Conservation (phyloP, 2,113 vertebrate species). For the Trogon melanurus region DNA sequence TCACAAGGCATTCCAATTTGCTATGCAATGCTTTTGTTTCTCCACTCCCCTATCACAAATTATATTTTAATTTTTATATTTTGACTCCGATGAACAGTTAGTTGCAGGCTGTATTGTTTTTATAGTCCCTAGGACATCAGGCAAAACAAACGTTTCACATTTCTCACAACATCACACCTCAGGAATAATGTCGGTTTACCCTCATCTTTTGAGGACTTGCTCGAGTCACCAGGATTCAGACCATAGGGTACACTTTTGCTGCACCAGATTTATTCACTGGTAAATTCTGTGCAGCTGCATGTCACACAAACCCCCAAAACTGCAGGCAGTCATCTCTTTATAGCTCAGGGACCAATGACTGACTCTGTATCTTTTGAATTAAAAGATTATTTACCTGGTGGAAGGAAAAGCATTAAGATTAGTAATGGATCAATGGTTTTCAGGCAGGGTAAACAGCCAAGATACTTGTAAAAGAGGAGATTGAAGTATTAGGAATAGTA, state of each 20-base stretch:
- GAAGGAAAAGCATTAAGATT: neutral
- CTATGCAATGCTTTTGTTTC: neutral
- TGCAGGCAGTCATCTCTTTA: neutral
- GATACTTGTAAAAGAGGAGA: neutral
- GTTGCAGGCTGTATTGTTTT: neutral
- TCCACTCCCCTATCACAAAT: neutral
- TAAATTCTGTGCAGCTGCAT: neutral
- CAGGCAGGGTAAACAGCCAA: neutral
- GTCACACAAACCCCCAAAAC: neutral
- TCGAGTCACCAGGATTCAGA: neutral
- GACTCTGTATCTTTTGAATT: neutral
- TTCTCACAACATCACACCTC: neutral
- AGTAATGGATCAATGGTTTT: neutral
- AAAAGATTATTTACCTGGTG: neutral
- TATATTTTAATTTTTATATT: neutral
- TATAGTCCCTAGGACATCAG: neutral
- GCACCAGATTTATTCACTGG: neutral
- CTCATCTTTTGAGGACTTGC: neutral
- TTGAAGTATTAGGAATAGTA: neutral
- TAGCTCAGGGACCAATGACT: neutral
- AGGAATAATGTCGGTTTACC: neutral
- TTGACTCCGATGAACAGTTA: neutral
- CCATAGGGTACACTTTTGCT: neutral
- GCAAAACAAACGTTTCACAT: slow-evolving; percentile 2
- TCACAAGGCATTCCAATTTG: neutral